Conservation (phyloP, 2,888 invertebrate species). For the Ectobius pallidus region DNA sequence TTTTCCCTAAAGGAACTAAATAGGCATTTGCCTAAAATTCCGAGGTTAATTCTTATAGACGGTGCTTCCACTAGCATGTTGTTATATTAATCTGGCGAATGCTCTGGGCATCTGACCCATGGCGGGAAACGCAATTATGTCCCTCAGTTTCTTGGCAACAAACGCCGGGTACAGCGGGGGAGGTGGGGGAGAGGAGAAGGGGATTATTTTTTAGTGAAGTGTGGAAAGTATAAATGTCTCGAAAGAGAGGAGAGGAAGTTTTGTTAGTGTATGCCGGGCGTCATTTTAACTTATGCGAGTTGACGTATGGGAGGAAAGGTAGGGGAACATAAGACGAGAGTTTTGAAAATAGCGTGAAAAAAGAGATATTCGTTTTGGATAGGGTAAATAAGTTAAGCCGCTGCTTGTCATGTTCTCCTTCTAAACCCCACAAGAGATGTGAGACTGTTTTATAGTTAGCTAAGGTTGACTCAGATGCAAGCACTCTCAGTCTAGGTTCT, state of each 20-base stretch:
- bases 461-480: background rate
- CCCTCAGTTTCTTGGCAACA: constrained; percentile 3
- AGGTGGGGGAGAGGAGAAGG: background rate
- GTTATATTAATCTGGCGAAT: no score
- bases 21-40: no score
- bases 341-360: background rate
- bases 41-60: no score
- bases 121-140: no score
- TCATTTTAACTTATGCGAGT: no score
- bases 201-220: background rate
- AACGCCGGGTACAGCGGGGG: background rate
- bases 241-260: background rate
- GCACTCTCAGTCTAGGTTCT: constrained; percentile 2
- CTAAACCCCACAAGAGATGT: background rate
- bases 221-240: background rate
- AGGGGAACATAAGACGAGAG: background rate
- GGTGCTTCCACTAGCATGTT: no score
- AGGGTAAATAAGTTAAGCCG: constrained; percentile 2
- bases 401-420: background rate
- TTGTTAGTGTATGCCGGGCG: background rate
- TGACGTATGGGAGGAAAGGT: background rate
- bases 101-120: no score
- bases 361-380: background rate
- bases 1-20: no score
- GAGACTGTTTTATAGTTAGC: background rate